Conservation (phyloP, 2,797 vertebrate genomes). For the Parotocinclus haroldoi region DNA sequence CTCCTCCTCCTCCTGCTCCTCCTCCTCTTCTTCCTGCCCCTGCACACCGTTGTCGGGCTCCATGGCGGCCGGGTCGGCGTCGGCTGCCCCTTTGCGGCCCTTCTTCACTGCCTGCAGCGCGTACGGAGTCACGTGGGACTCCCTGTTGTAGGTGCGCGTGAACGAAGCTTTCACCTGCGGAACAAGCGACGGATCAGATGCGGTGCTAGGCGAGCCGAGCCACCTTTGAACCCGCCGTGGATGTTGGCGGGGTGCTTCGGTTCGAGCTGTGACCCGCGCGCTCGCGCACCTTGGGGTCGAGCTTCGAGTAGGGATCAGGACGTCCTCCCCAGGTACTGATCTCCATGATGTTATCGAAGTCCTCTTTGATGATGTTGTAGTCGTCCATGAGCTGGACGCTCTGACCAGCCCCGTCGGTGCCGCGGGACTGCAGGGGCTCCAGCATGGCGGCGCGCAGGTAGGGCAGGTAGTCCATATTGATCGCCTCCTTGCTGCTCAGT, state of each 20-base stretch:
- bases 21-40: slow-evolving; percentile 59
- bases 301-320: slow-evolving; percentile 83
- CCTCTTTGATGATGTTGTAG: slow-evolving; percentile 89
- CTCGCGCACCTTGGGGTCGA: slow-evolving; percentile 94
- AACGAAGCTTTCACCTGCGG: slow-evolving; percentile 92
- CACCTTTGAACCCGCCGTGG: no score
- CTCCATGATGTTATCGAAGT: slow-evolving; percentile 96
- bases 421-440: slow-evolving; percentile 73
- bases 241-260: no score
- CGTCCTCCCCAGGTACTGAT: slow-evolving; percentile 85
- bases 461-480: slow-evolving; percentile 88
- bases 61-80: slow-evolving; percentile 66
- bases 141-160: slow-evolving; percentile 91
- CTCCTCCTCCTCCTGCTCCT: slow-evolving; percentile 67
- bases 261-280: no score
- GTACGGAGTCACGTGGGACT: slow-evolving; percentile 85
- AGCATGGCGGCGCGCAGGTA: slow-evolving; percentile 81
- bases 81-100: slow-evolving; percentile 57
- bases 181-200: not conserved
- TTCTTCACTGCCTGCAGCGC: slow-evolving; percentile 51
- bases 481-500: slow-evolving; percentile 77
- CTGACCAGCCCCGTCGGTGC: slow-evolving; percentile 77
- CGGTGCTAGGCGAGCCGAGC: no score
- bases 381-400: slow-evolving; percentile 84
- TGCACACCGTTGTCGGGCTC: slow-evolving; percentile 57